These are phyloP conservation scores for Tipula vernalis DNA, from an alignment of 2,888 invertebrate species.

Conservation along the genomic window DNA sequence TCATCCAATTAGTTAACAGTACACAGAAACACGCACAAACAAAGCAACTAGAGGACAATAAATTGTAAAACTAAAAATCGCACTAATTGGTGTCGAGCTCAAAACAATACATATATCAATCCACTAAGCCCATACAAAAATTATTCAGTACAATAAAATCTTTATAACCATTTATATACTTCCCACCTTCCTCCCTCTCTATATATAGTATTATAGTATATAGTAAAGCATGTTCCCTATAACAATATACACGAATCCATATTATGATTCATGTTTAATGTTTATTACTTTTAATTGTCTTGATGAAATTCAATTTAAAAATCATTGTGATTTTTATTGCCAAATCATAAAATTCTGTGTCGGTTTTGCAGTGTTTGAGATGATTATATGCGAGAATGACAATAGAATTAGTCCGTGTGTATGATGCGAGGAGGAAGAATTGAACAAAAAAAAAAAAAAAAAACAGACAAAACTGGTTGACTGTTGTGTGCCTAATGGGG, in stretches of 20 bases:
- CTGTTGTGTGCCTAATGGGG: background rate
- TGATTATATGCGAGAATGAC: background rate
- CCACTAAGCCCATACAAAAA: background rate
- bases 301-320: background rate
- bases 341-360: background rate
- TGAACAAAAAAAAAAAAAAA: background rate
- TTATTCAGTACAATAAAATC: background rate
- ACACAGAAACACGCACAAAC: background rate
- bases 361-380: background rate
- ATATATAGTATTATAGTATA: background rate
- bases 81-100: background rate
- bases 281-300: background rate
- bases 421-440: background rate
- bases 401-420: background rate
- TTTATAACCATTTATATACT: background rate
- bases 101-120: background rate
- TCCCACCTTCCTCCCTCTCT: background rate
- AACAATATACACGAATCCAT: background rate
- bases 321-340: conserved; percentile 4
- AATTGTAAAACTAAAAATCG: background rate
- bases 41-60: background rate
- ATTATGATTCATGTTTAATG: background rate
- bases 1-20: background rate
- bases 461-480: background rate
- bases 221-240: background rate